Percentiles rank a stretch among this genome's conserved stretches.
phyloP scores from a whole-genome alignment of 2,888 invertebrate genomes.

The Julus scanicus region DNA sequence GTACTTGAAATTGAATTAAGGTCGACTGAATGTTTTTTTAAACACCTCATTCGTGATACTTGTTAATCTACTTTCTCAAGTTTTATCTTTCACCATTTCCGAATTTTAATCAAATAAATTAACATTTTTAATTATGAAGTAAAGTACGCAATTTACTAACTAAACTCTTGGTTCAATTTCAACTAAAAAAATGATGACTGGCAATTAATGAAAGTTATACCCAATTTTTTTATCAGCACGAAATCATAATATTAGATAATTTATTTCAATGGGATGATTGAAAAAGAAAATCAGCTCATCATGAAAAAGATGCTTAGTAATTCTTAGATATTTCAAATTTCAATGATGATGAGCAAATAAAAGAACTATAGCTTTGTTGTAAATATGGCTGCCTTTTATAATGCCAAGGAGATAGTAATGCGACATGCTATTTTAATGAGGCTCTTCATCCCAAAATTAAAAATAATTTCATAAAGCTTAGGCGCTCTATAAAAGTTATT shows the following conservation, averaged over 20 bases:
- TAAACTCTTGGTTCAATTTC: background rate
- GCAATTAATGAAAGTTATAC: background rate
- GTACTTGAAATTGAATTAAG: too few relatives aligned
- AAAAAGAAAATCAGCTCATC: background rate
- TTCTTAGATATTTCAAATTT: background rate
- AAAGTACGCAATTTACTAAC: too few relatives aligned
- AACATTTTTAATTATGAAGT: too few relatives aligned
- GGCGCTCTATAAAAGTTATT: too few relatives aligned
- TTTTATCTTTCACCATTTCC: too few relatives aligned
- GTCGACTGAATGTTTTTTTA: too few relatives aligned
- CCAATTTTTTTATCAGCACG: background rate
- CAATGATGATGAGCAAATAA: conserved; percentile 1
- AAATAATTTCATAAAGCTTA: too few relatives aligned
- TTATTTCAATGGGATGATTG: background rate
- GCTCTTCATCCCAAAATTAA: background rate
- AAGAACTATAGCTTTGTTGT: background rate
- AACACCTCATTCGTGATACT: too few relatives aligned
- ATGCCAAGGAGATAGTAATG: background rate
- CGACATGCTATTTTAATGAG: background rate
- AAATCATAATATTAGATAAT: background rate
- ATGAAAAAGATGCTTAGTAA: conserved; percentile 8
- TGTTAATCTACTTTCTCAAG: too few relatives aligned
- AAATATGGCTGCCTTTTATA: background rate
- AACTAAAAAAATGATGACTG: background rate
- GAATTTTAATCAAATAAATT: too few relatives aligned